phyloP scores from a whole-genome alignment of 2,113 vertebrate genomes.

The Donacobius atricapilla region DNA sequence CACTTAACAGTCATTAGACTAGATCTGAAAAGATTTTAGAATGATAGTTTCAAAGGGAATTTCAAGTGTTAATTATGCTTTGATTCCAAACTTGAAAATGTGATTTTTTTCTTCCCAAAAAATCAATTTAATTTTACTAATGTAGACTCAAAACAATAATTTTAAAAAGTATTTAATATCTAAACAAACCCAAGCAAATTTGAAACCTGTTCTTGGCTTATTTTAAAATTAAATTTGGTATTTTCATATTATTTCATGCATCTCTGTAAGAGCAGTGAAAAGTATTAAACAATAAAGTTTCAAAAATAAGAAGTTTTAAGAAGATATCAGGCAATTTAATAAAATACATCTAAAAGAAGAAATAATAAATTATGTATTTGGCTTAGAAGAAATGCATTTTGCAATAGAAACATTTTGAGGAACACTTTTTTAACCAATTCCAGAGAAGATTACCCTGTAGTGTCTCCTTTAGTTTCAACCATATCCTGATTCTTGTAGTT shows the following conservation, averaged over 20 bases:
- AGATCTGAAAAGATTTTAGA: background rate
- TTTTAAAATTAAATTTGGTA: background rate
- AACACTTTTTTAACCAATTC: background rate
- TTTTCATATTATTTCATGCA: background rate
- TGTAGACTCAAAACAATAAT: background rate
- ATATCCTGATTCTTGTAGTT: background rate
- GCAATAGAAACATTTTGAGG: background rate
- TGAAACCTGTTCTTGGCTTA: background rate
- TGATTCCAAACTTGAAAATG: background rate
- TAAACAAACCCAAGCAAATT: background rate
- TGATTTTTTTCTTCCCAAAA: background rate
- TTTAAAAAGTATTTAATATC: background rate
- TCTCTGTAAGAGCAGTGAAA: background rate
- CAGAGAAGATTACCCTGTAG: background rate
- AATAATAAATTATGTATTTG: background rate
- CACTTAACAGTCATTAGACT: background rate
- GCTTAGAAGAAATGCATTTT: background rate
- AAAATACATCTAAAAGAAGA: background rate
- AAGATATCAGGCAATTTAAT: background rate
- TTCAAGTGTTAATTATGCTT: background rate
- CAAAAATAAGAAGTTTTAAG: background rate
- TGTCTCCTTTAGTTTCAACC: background rate
- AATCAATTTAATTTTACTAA: background rate
- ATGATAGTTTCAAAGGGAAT: background rate
- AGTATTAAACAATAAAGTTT: background rate